These are phyloP conservation scores for Harpagoxenus sublaevis DNA, from an alignment of 2,888 invertebrate genomes.

Conservation along the genomic window DNA sequence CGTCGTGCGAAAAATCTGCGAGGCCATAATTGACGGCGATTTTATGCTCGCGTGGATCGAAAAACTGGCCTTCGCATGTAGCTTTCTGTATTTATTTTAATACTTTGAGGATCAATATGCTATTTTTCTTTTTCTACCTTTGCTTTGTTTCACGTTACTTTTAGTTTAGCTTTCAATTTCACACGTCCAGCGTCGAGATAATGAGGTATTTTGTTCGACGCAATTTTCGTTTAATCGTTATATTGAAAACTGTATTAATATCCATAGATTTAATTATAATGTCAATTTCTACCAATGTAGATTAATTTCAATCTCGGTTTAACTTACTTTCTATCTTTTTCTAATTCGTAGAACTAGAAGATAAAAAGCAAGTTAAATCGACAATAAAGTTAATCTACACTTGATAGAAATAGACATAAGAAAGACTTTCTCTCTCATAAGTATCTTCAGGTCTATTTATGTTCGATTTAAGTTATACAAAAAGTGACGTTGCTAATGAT, in stretches of 20 bases:
- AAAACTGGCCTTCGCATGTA: slow-evolving; percentile 3
- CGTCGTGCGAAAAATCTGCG: neutral
- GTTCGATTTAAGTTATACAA: neutral
- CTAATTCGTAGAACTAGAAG: too few relatives aligned
- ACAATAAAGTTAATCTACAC: too few relatives aligned
- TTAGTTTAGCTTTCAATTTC: neutral
- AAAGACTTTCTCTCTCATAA: neutral
- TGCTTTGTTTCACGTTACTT: neutral
- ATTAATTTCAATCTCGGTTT: too few relatives aligned
- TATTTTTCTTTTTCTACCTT: neutral
- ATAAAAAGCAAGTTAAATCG: too few relatives aligned
- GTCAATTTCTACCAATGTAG: too few relatives aligned
- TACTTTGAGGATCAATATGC: neutral
- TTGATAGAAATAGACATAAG: neutral
- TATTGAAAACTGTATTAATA: neutral
- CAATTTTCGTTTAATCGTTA: neutral
- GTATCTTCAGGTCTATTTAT: neutral
- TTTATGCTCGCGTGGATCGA: slow-evolving; percentile 9
- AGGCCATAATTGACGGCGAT: neutral
- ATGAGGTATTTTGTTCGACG: slow-evolving; percentile 28
- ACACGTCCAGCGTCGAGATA: slow-evolving; percentile 11
- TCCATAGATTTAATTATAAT: neutral
- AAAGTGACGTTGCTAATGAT: neutral
- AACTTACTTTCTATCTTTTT: too few relatives aligned
- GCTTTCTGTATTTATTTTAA: slow-evolving; percentile 12